Conservation (phyloP, 2,797 vertebrate species). For the Champsocephalus gunnari region DNA sequence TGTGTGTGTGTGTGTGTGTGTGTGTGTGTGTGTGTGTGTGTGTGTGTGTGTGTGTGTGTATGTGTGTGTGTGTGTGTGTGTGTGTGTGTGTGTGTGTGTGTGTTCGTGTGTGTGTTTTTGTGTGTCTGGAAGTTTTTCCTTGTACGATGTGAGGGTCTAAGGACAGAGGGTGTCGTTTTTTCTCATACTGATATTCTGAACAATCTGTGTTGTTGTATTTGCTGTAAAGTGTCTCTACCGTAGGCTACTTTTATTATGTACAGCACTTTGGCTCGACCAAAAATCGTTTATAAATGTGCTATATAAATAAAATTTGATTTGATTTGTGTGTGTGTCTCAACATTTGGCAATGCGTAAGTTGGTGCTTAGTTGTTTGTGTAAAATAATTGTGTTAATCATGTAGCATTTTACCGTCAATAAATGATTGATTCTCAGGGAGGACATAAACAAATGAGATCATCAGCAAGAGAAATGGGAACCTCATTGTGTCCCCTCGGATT, state of each 20-base stretch:
- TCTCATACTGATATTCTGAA: no score
- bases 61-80: conserved; percentile 13
- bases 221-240: no score
- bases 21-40: conserved; percentile 19
- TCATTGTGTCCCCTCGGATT: neutral
- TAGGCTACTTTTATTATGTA: no score
- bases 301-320: no score
- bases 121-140: no score
- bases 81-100: conserved; percentile 27
- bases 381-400: conserved; percentile 16
- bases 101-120: neutral
- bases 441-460: conserved; percentile 18
- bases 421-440: conserved; percentile 10
- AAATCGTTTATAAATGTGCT: no score
- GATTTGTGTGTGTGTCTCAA: neutral
- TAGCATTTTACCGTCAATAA: conserved; percentile 16
- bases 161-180: no score
- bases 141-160: no score
- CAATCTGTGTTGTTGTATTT: no score
- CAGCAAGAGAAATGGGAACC: neutral
- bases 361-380: neutral
- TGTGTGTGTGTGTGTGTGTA: neutral
- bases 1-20: conserved; percentile 26
- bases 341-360: conserved; percentile 2
- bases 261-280: no score